Conservation (phyloP, 2,888 invertebrate species). For the Chirona hameri region DNA sequence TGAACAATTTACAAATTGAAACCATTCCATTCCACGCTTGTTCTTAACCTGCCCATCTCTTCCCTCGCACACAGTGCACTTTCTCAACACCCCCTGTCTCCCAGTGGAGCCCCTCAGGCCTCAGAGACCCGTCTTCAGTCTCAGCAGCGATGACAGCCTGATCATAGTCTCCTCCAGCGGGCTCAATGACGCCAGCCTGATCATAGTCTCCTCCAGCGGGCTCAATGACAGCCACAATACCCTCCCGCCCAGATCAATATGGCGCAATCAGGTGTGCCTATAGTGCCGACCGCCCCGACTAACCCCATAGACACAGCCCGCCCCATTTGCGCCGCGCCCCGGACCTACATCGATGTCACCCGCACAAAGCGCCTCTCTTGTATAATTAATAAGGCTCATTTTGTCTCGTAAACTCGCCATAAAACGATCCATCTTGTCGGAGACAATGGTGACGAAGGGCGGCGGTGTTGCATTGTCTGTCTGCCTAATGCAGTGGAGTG, state of each 20-base stretch:
- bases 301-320: neutral
- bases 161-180: neutral
- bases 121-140: no score
- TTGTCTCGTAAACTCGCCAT: conserved; percentile 1
- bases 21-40: no score
- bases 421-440: conserved; percentile 13
- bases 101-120: neutral
- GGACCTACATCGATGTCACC: conserved; percentile 13
- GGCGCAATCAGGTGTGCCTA: neutral
- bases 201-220: neutral
- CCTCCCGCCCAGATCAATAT: neutral
- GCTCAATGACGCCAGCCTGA: neutral
- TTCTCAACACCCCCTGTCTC: neutral
- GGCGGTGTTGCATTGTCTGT: neutral
- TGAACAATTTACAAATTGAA: no score
- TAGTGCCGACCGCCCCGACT: neutral
- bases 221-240: neutral
- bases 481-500: neutral
- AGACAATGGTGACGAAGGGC: conserved; percentile 12
- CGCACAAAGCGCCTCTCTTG: neutral
- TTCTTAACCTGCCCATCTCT: no score
- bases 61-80: no score
- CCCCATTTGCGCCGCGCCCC: neutral
- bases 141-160: neutral
- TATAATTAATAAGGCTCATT: conserved; percentile 28